phyloP scores from a whole-genome alignment of 2,888 invertebrate species.

The Galeruca laticollis region DNA sequence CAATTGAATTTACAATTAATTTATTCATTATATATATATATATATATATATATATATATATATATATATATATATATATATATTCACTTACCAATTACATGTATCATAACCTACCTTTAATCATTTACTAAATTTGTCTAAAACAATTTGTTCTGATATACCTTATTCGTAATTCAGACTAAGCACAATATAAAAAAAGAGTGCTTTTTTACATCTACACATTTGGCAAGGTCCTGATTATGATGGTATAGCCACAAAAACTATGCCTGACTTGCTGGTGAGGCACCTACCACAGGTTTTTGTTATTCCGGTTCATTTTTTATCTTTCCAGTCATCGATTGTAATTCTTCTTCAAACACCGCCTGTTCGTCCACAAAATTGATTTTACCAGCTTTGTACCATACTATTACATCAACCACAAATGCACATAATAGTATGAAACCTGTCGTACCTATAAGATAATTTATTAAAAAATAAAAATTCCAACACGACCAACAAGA shows the following conservation, averaged over 20 bases:
- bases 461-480: slow-evolving; percentile 34
- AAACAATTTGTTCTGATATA: too few species aligned
- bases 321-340: slow-evolving; percentile 65
- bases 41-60: too few species aligned
- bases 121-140: too few species aligned
- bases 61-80: too few species aligned
- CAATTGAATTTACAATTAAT: neutral
- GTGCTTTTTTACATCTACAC: slow-evolving; percentile 3
- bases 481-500: too few species aligned
- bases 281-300: slow-evolving; percentile 49
- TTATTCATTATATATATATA: too few species aligned
- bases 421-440: slow-evolving; percentile 88
- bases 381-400: slow-evolving; percentile 89
- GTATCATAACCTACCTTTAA: too few species aligned
- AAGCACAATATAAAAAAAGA: neutral
- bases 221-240: slow-evolving; percentile 24
- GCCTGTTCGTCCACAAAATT: slow-evolving; percentile 74
- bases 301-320: slow-evolving; percentile 59
- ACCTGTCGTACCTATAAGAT: slow-evolving; percentile 82
- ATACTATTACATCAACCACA: slow-evolving; percentile 88
- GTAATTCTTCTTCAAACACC: slow-evolving; percentile 66
- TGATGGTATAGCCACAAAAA: slow-evolving; percentile 13
- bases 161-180: neutral
- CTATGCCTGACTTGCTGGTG: slow-evolving; percentile 27
- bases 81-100: too few species aligned